phyloP scores from a whole-genome alignment of 2,113 vertebrate species.

The Heptranchias perlo region DNA sequence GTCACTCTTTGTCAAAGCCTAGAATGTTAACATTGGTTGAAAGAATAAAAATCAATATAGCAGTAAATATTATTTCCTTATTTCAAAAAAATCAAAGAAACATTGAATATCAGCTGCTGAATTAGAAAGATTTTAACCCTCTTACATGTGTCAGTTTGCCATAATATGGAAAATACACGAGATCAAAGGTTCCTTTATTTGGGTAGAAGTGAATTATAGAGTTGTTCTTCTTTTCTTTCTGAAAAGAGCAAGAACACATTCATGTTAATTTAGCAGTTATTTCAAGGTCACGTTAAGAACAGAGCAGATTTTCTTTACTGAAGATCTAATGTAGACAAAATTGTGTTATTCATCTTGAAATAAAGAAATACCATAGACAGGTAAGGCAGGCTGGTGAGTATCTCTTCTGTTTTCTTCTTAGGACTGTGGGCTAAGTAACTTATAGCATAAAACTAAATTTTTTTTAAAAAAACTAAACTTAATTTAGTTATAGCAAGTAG shows the following conservation, averaged over 20 bases:
- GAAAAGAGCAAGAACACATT: conserved; percentile 40
- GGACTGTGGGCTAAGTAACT: too few relatives aligned
- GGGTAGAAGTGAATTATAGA: conserved; percentile 81
- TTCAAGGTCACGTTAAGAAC: not conserved
- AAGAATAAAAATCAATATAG: not conserved
- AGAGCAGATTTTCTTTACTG: not conserved
- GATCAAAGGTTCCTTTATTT: conserved; percentile 70
- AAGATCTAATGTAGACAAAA: not conserved
- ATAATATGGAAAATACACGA: conserved; percentile 91
- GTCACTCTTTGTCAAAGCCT: not conserved
- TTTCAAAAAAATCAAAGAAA: not conserved
- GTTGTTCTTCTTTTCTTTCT: conserved; percentile 77
- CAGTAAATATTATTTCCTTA: not conserved
- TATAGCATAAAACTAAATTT: too few relatives aligned
- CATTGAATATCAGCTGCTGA: not conserved
- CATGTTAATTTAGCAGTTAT: not conserved
- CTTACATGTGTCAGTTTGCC: conserved; percentile 90
- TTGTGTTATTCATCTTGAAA: not conserved
- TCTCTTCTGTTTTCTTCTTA: too few relatives aligned
- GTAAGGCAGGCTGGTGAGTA: too few relatives aligned
- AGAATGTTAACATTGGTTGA: not conserved
- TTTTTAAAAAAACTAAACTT: too few relatives aligned
- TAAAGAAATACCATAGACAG: not conserved
- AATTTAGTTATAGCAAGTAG: too few relatives aligned
- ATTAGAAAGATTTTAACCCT: conserved; percentile 37